These are phyloP conservation scores for Eulimnadia texana DNA, from an alignment of 1,140 invertebrate genomes.

Conservation along the genomic window DNA sequence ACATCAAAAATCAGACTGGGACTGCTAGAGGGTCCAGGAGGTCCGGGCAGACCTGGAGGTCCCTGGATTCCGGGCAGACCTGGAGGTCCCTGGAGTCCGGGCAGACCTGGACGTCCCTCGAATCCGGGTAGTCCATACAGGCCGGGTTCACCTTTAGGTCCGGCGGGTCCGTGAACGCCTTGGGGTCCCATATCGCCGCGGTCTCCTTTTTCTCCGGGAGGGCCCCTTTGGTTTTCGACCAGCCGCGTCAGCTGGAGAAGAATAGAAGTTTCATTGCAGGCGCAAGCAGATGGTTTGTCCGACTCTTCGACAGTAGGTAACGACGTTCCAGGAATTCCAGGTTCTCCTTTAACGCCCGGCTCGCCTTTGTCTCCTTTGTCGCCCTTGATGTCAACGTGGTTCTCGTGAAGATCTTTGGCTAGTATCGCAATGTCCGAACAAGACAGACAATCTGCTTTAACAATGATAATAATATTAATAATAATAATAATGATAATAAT, in stretches of 20 bases:
- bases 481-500: background rate
- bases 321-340: background rate
- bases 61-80: slow-evolving; percentile 54
- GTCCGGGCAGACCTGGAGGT: slow-evolving; percentile 56
- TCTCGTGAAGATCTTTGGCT: background rate
- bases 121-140: slow-evolving; percentile 55
- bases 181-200: slow-evolving; percentile 43
- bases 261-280: background rate
- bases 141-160: slow-evolving; percentile 56
- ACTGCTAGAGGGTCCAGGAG: slow-evolving; percentile 37
- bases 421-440: background rate
- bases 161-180: slow-evolving; percentile 48
- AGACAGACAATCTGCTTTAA: background rate
- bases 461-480: background rate
- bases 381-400: background rate
- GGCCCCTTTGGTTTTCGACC: slow-evolving; percentile 27
- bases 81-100: slow-evolving; percentile 47
- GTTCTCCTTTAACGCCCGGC: background rate
- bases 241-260: background rate
- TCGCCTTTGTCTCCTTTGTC: background rate
- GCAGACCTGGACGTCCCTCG: slow-evolving; percentile 56
- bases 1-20: background rate
- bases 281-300: background rate
- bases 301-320: background rate
- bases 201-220: slow-evolving; percentile 66